Base-by-base conservation (phyloP, 2,113 vertebrate species). In the Cinclus mexicanus region DNA sequence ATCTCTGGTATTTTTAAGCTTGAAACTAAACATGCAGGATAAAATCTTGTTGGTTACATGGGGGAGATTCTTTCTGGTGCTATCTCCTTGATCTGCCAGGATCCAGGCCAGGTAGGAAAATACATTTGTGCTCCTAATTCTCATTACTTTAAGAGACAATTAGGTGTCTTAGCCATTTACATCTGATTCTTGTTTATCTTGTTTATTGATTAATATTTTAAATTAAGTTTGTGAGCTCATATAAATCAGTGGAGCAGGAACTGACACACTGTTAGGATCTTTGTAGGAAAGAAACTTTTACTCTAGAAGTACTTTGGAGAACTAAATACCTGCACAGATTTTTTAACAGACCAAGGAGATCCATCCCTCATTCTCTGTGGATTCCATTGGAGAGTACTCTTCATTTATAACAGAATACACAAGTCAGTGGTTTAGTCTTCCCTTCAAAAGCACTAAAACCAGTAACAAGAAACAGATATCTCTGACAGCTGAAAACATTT, bases 401-500 rank as follows among this genome's bases (percentile, higher is more conserved):
- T 64, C 95, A 80, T 96, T 89, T 97, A 87, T 93, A 96, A 96
- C 29, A 83, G 81, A 94, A 87, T 95, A 74, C 80, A 96, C 94
- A 89, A 91, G 92, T 87, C 87, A 89, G 63, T 91, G 93, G 91
- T 96, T 97, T 71, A 90, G 91, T 86, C 85, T 92, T 92, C 86
- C 85, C 87, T 97, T 95, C 95, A 94, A 95, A 95, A 96, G 92
- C 82, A 90, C 90, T 95, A 95, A 96, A 97, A 93, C 87, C 77
- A 90, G 89, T 98, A 99, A 99, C 97, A 97, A 98, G 98, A 98
- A 98, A 98, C 98, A 99, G 98, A 98, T 92, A 93, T 63, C 71
- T 83, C 81, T 87, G 93, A 94, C 94, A 97, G 93, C 93, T 93
- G 90, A 97, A 96, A 97, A 96, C 60, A 95, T 98, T 98, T 98